A percentile compares a stretch with the other conserved stretches of the same genome.
Evolutionary conservation across 2,113 vertebrate species (phyloP).

Genomic region (Nesospiza acunhae): DNA sequence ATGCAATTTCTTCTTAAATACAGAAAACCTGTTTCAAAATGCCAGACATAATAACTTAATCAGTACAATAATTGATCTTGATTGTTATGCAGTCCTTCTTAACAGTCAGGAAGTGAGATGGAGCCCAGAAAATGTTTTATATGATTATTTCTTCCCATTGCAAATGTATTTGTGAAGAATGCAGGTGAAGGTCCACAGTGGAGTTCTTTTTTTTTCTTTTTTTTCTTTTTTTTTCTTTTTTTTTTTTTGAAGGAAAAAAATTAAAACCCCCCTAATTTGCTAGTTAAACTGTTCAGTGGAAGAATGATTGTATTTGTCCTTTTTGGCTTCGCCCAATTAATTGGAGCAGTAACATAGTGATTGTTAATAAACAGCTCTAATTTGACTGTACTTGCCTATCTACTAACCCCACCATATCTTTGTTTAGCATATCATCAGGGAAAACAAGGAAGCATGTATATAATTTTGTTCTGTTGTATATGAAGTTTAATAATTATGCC

Average conservation of each 20-base stretch:
- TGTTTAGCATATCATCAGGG: slow-evolving; percentile 57
- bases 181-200: not conserved
- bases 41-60: slow-evolving; percentile 54
- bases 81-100: not conserved
- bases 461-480: slow-evolving; percentile 62
- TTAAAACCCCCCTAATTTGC: slow-evolving; percentile 15
- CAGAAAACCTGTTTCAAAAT: slow-evolving; percentile 70
- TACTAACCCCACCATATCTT: slow-evolving; percentile 22
- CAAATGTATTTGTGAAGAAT: not conserved
- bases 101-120: not conserved
- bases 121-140: slow-evolving; percentile 25
- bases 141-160: not conserved
- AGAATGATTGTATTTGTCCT: slow-evolving; percentile 72
- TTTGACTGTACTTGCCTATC: slow-evolving; percentile 47
- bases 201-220: not conserved
- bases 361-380: slow-evolving; percentile 47
- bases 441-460: slow-evolving; percentile 50
- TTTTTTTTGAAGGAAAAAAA: not conserved
- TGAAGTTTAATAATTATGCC: slow-evolving; percentile 65
- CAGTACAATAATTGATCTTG: slow-evolving; percentile 31
- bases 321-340: slow-evolving; percentile 71
- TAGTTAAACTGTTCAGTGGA: slow-evolving; percentile 55
- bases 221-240: not conserved
- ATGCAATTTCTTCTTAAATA: slow-evolving; percentile 71
- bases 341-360: slow-evolving; percentile 56